These are phyloP conservation scores for Oryzaephilus surinamensis DNA, from an alignment of 1,140 invertebrate species.

Conservation along the genomic window DNA sequence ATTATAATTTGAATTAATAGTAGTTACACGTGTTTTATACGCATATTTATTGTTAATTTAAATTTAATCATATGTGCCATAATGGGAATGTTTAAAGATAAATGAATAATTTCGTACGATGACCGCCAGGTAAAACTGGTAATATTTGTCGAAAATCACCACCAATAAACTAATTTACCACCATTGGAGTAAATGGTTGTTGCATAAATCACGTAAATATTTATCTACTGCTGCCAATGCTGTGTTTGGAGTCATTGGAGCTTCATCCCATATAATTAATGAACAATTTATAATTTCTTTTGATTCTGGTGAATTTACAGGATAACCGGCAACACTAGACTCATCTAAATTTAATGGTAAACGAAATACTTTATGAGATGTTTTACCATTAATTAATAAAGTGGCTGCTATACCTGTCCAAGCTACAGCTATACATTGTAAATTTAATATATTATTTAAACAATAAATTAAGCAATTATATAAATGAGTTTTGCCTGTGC, in stretches of 20 bases:
- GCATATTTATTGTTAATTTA: too few relatives aligned
- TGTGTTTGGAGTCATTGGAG: constrained; percentile 22
- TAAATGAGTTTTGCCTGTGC: constrained; percentile 25
- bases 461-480: constrained; percentile 16
- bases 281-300: constrained; percentile 12
- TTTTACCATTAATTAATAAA: constrained; percentile 23
- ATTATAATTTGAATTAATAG: too few relatives aligned
- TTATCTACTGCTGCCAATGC: constrained; percentile 20
- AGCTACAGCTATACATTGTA: constrained; percentile 16
- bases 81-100: too few relatives aligned
- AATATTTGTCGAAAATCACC: background rate
- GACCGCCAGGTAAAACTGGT: too few relatives aligned
- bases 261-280: constrained; percentile 31
- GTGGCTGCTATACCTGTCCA: constrained; percentile 29
- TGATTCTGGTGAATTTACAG: constrained; percentile 5
- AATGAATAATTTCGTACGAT: too few relatives aligned
- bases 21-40: too few relatives aligned
- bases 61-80: too few relatives aligned
- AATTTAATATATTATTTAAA: background rate
- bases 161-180: background rate
- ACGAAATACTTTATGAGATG: constrained; percentile 25
- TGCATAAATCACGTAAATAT: constrained; percentile 16
- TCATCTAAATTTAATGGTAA: constrained; percentile 17
- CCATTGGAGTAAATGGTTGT: background rate
- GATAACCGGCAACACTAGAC: constrained; percentile 13